phyloP scores from a whole-genome alignment of 2,888 invertebrate genomes.

The Phasia obesa region DNA sequence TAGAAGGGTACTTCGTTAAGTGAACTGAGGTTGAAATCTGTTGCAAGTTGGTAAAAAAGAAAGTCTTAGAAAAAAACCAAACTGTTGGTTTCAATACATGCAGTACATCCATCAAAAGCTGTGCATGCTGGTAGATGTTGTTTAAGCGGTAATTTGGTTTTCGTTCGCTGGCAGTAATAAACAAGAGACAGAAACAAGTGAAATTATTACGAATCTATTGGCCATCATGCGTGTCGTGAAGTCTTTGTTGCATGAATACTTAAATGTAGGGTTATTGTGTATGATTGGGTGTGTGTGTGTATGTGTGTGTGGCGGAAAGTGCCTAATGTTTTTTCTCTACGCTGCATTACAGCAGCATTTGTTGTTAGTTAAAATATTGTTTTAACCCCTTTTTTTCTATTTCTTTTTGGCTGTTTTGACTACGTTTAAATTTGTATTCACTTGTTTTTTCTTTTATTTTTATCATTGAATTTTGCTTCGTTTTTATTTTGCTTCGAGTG shows the following conservation, averaged over 20 bases:
- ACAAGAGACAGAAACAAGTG: background rate
- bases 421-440: conserved; percentile 10
- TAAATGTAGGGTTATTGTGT: background rate
- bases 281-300: conserved; percentile 1
- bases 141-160: conserved; percentile 49
- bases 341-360: conserved; percentile 49
- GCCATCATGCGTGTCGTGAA: conserved; percentile 59
- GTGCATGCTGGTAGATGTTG: conserved; percentile 27
- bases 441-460: background rate
- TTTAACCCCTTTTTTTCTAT: conserved; percentile 33
- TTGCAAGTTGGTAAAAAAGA: conserved; percentile 52
- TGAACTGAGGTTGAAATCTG: conserved; percentile 68
- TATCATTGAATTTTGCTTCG: conserved; percentile 23
- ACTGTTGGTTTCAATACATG: conserved; percentile 41
- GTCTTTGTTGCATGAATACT: conserved; percentile 35
- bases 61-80: conserved; percentile 24
- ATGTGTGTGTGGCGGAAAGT: conserved; percentile 14
- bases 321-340: conserved; percentile 43
- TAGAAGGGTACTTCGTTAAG: conserved; percentile 52
- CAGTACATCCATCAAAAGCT: conserved; percentile 33
- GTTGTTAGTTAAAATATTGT: conserved; percentile 27
- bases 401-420: conserved; percentile 27
- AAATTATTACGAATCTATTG: conserved; percentile 29
- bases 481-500: conserved; percentile 36
- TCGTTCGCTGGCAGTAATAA: conserved; percentile 18